Evolutionary conservation across 2,797 vertebrate genomes (phyloP).

Genomic region (Harpagifer antarcticus): DNA sequence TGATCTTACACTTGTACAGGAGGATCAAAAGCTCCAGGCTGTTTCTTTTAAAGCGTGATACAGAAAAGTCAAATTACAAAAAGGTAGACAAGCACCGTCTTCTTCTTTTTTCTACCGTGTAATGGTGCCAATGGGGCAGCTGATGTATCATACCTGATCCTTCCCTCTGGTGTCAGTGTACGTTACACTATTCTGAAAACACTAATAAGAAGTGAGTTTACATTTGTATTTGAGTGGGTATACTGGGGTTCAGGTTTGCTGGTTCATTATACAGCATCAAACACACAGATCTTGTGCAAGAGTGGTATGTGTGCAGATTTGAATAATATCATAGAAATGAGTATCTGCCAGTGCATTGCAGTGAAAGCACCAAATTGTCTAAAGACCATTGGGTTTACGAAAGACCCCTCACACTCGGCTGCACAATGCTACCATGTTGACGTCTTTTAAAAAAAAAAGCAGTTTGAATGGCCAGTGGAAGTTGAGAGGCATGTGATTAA

Average conservation of each 20-base stretch:
- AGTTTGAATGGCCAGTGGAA: conserved; percentile 12
- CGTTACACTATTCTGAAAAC: not conserved
- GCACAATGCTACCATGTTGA: conserved; percentile 30
- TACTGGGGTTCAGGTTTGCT: not conserved
- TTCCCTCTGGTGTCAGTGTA: not conserved
- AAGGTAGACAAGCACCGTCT: conserved; percentile 2
- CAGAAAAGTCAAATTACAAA: conserved; percentile 3
- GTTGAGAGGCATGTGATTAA: conserved; percentile 34
- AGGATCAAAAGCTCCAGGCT: not conserved
- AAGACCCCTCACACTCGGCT: conserved; percentile 23
- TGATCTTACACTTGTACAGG: not conserved
- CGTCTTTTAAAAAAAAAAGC: conserved; percentile 6
- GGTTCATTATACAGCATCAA: not conserved
- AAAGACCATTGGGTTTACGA: conserved; percentile 15
- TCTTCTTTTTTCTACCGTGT: conserved; percentile 17
- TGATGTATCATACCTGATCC: not conserved
- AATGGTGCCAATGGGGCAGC: conserved; percentile 6
- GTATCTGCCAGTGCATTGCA: not conserved
- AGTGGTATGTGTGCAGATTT: not conserved
- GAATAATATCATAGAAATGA: not conserved
- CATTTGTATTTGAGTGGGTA: conserved; percentile 4
- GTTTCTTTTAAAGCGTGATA: not conserved
- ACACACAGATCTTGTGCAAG: not conserved
- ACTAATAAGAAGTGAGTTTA: not conserved
- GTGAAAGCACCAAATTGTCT: not conserved